Evolutionary conservation across 2,888 invertebrate species (phyloP).

Genomic region (Alsophila aescularia): DNA sequence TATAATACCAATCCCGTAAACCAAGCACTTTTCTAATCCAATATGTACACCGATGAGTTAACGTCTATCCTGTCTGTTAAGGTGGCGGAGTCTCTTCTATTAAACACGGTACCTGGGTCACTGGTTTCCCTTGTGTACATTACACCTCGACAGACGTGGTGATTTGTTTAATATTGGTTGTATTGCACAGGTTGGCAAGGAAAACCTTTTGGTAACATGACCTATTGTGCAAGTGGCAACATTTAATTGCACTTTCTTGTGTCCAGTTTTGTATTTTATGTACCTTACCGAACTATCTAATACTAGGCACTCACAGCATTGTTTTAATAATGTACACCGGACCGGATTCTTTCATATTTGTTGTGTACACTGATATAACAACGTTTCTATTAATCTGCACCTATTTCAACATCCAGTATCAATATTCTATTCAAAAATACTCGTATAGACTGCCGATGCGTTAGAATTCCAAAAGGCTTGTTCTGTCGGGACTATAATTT

Average conservation of each 20-base stretch:
- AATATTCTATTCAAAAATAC: conserved; percentile 15
- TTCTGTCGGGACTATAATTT: no score
- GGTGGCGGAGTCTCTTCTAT: conserved; percentile 79
- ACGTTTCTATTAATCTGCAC: conserved; percentile 37
- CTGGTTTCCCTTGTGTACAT: conserved; percentile 69
- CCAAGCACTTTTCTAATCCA: conserved; percentile 60
- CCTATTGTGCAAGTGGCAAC: conserved; percentile 17
- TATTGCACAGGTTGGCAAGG: conserved; percentile 25
- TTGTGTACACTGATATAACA: conserved; percentile 31
- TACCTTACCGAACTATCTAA: conserved; percentile 2
- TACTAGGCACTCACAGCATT: conserved; percentile 22
- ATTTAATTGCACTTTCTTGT: conserved; percentile 13
- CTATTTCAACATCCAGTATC: conserved; percentile 20
- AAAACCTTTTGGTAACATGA: background rate
- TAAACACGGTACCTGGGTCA: conserved; percentile 73
- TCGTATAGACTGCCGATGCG: background rate
- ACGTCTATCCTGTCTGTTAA: conserved; percentile 72
- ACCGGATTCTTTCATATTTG: conserved; percentile 23
- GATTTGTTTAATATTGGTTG: conserved; percentile 63
- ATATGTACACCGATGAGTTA: conserved; percentile 57
- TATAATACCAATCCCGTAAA: conserved; percentile 37
- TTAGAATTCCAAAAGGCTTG: no score
- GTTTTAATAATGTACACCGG: conserved; percentile 29
- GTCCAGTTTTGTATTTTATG: conserved; percentile 11
- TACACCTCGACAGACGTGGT: conserved; percentile 60